Base-by-base conservation (phyloP, 2,113 vertebrate genomes). In the Lucifuga dentata region DNA sequence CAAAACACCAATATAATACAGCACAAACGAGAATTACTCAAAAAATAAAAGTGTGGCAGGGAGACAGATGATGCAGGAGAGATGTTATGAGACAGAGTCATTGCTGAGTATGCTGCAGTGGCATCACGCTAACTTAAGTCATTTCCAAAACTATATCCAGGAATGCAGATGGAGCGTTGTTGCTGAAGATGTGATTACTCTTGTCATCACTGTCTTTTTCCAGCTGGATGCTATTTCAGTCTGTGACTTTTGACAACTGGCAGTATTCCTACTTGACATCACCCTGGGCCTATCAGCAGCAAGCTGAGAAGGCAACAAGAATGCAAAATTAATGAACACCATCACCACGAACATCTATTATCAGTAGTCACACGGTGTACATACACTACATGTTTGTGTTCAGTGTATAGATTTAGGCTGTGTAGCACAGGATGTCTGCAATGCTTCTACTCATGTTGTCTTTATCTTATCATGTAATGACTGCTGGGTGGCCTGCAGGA, bases 41-140 rank as follows among this genome's bases (percentile, higher is more conserved):
- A 39, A 61, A 48, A 51, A n/a, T n/a, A 53, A 23, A 53, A 46
- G 39, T 13, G 8, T 46, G 32, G 64, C 33, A 62, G 26, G 17
- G 26, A 61, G 36, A 15, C 32, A 51, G 21, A 74, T 52, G 58
- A 53, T 33, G 41, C 39, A 65, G 33, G 46, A 44, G 26, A 59
- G 32, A 59, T 64, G 11, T 61, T 50, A 68, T 71, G n/a, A 39
- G 57, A 57, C n/a, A 49, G 41, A 15, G 55, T 16, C 21, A 41
- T 41, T 55, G 38, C 58, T 76, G 61, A 68, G 76, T 66, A 72
- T 65, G 13, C 33, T 55, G 53, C 33, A 71, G 70, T 51, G 67
- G 38, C 62, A 80, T 87, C 89, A 91, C 73, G 74, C 76, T 70
- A 87, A 77, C 81, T 89, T 76, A 89, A 76, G 81, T 92, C 74